Base-by-base conservation (phyloP, 2,113 vertebrate genomes). In the Xiphophorus maculatus region DNA sequence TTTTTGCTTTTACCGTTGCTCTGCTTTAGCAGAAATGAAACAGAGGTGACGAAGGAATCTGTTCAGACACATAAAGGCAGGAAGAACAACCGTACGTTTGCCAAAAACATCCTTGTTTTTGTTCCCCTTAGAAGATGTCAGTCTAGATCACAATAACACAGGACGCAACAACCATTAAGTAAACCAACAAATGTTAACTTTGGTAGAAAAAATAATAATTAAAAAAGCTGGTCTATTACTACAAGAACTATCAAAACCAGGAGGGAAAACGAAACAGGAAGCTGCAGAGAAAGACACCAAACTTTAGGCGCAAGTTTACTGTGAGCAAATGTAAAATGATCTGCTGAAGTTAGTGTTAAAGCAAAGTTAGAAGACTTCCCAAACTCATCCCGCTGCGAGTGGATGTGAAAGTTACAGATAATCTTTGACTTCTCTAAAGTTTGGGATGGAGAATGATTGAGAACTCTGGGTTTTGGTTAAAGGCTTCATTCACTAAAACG, bases 11-110 rank as follows among this genome's bases (percentile, higher is more conserved):
- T 88, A 90, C 89, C 84, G 86, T 92, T 88, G 75, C 79, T 88
- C 85, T 87, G 48, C 27, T 83, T 84, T 35, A 74, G 80, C 80
- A 89, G 77, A 79, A 85, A 73, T 63, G n/a, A 81, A 74, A 73
- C 69, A 74, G 51, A 44, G 54, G 66, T 73, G 79, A 63, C 0
- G 19, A 70, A 66, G 51, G 72, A 79, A 70, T 84, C 74, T 78
- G 75, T 69, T 83, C 77, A 69, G 65, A 51, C 40, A 74, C 67
- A 68, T 68, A 73, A 75, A 79, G 70, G 67, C 79, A 82, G 86
- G 87, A 87, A 83, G 86, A 48, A 68, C 79, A 92, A 92, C 91
- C 86, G 89, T 90, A 91, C 88, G 84, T 93, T 90, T 85, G 84
- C 88, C 87, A 87, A 90, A 91, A 91, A 86, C 67, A 40, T 85